These are phyloP conservation scores for Drosophila arizonae DNA, from an alignment of 1,140 invertebrate species.

Conservation along the genomic window DNA sequence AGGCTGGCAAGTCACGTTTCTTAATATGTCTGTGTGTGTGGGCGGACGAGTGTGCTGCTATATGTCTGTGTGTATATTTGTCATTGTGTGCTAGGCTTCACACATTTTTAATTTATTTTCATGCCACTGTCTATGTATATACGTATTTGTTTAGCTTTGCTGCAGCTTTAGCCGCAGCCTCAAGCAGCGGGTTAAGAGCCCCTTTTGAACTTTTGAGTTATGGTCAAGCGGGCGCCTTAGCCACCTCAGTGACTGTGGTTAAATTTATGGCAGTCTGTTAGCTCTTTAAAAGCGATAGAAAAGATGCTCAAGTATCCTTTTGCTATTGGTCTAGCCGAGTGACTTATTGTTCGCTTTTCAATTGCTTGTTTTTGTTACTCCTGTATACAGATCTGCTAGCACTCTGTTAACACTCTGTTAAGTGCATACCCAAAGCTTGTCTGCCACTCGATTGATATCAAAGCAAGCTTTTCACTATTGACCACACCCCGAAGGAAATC, in stretches of 20 bases:
- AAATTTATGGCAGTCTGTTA: too few species aligned
- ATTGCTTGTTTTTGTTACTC: too few species aligned
- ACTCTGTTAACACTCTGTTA: too few species aligned
- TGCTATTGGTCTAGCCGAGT: too few species aligned
- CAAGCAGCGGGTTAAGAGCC: conserved; percentile 67
- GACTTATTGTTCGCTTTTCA: too few species aligned
- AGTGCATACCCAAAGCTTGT: too few species aligned
- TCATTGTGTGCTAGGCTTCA: conserved; percentile 46
- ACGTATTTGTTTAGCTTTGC: conserved; percentile 32
- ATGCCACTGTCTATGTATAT: conserved; percentile 30
- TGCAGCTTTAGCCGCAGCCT: conserved; percentile 56
- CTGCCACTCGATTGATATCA: too few species aligned
- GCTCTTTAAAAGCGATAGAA: too few species aligned
- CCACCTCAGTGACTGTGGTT: neutral
- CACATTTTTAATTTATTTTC: conserved; percentile 80
- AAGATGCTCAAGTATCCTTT: too few species aligned
- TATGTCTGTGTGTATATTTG: conserved; percentile 30
- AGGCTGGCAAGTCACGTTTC: conserved; percentile 68
- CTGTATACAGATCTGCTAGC: too few species aligned
- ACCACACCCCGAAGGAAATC: too few species aligned
- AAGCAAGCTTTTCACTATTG: too few species aligned
- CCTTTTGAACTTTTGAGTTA: conserved; percentile 56
- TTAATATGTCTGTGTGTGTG: conserved; percentile 63
- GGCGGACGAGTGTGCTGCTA: conserved; percentile 1
- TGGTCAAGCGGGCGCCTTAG: conserved; percentile 43